Evolutionary conservation across 2,113 vertebrate species (phyloP).

Genomic region (Otus sunia): DNA sequence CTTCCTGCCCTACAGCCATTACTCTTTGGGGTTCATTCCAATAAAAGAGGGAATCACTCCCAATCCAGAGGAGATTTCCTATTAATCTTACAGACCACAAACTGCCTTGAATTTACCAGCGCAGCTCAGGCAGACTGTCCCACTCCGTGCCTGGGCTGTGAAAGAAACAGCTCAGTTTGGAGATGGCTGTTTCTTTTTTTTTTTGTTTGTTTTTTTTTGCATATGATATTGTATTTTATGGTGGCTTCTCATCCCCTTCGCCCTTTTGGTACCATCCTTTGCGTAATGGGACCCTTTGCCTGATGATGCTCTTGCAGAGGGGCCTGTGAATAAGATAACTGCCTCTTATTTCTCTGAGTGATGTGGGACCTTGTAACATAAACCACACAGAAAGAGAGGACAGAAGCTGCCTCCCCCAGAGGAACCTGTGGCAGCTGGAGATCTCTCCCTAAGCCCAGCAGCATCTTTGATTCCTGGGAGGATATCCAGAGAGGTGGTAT

Average conservation of each 20-base stretch:
- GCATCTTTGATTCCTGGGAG: background rate
- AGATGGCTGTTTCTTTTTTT: background rate
- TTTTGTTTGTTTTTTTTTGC: background rate
- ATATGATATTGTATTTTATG: background rate
- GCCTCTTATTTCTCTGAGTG: background rate
- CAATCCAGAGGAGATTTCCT: conserved; percentile 30
- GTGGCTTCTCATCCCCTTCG: background rate
- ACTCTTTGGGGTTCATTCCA: conserved; percentile 44
- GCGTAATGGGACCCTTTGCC: background rate
- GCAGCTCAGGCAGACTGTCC: background rate
- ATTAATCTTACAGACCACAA: conserved; percentile 4
- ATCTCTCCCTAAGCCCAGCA: background rate
- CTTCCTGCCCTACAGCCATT: conserved; percentile 26
- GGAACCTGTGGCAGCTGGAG: background rate
- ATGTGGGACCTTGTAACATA: background rate
- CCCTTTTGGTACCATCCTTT: background rate
- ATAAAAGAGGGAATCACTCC: conserved; percentile 40
- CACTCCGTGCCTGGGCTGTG: background rate
- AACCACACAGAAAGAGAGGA: background rate
- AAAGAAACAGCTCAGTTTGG: background rate
- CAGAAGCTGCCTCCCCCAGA: background rate
- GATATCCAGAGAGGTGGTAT: background rate
- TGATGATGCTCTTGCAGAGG: background rate
- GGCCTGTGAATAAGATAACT: background rate
- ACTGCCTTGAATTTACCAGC: background rate